phyloP scores from a whole-genome alignment of 2,888 invertebrate species.

The Meteorus cinctellus region DNA sequence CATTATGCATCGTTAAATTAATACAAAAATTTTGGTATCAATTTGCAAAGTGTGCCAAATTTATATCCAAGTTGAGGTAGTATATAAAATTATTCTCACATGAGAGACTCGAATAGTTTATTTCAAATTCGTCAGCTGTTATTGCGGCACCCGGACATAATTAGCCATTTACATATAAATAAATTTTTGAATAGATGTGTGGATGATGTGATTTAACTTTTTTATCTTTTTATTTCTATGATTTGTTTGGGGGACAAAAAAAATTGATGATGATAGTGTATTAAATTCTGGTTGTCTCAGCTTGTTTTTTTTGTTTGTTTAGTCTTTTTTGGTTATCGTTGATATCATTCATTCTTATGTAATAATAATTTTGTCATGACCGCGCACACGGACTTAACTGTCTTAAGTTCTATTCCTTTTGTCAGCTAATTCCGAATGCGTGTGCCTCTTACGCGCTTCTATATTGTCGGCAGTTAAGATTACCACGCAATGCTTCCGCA shows the following conservation, averaged over 20 bases:
- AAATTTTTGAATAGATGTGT: neutral
- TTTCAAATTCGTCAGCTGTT: conserved; percentile 14
- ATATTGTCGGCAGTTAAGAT: neutral
- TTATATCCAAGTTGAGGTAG: conserved; percentile 28
- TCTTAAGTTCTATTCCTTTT: conserved; percentile 4
- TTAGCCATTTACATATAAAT: conserved; percentile 19
- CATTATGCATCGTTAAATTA: conserved; percentile 21
- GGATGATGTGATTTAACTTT: neutral
- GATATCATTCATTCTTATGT: neutral
- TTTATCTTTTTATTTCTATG: neutral
- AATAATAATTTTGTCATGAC: conserved; percentile 2
- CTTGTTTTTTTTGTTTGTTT: too few relatives aligned
- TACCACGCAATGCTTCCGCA: conserved; percentile 8
- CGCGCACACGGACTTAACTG: neutral
- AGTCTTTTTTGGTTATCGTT: too few relatives aligned
- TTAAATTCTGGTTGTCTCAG: too few relatives aligned
- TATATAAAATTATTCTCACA: conserved; percentile 10
- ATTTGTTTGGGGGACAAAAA: too few relatives aligned
- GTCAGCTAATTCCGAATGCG: conserved; percentile 13
- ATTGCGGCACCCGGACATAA: conserved; percentile 25
- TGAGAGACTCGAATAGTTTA: neutral
- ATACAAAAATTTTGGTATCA: conserved; percentile 7
- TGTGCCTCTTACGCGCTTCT: neutral
- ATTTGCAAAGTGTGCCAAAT: conserved; percentile 33
- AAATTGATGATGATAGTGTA: too few relatives aligned